Evolutionary conservation across 1,140 invertebrate genomes (phyloP).

Genomic region (Physella acuta): DNA sequence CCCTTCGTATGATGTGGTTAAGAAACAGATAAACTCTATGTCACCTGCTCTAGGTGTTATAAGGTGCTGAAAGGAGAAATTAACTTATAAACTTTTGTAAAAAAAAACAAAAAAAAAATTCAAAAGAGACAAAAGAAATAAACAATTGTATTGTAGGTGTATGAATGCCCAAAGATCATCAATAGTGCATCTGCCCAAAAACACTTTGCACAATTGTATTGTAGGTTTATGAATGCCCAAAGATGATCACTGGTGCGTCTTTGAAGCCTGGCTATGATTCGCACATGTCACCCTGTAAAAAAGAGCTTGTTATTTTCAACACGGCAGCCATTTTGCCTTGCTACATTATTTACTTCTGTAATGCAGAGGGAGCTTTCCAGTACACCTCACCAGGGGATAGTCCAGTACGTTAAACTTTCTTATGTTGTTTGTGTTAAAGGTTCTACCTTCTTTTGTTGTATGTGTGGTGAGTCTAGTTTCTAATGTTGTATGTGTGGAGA

Average conservation of each 20-base stretch:
- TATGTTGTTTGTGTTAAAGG: background rate
- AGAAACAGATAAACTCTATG: too few species aligned
- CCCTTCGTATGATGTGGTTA: too few species aligned
- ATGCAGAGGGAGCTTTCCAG: slow-evolving; percentile 33
- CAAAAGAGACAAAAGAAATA: too few species aligned
- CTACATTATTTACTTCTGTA: slow-evolving; percentile 47
- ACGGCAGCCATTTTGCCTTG: slow-evolving; percentile 44
- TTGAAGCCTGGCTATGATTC: slow-evolving; percentile 45
- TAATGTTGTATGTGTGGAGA: background rate
- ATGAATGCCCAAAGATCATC: too few species aligned
- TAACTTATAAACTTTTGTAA: too few species aligned
- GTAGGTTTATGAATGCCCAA: slow-evolving; percentile 47
- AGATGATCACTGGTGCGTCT: slow-evolving; percentile 39
- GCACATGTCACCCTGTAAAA: slow-evolving; percentile 47
- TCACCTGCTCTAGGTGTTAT: too few species aligned
- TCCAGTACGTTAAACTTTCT: too few species aligned
- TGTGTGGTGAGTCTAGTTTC: background rate
- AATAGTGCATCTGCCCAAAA: too few species aligned
- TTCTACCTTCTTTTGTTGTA: background rate
- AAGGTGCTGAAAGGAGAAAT: too few species aligned
- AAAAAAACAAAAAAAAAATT: too few species aligned
- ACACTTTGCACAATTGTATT: too few species aligned
- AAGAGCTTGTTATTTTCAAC: slow-evolving; percentile 51
- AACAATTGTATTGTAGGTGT: too few species aligned
- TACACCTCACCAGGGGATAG: slow-evolving; percentile 30